Base-by-base conservation (phyloP, 2,797 vertebrate genomes). In the Eupleurogrammus muticus region DNA sequence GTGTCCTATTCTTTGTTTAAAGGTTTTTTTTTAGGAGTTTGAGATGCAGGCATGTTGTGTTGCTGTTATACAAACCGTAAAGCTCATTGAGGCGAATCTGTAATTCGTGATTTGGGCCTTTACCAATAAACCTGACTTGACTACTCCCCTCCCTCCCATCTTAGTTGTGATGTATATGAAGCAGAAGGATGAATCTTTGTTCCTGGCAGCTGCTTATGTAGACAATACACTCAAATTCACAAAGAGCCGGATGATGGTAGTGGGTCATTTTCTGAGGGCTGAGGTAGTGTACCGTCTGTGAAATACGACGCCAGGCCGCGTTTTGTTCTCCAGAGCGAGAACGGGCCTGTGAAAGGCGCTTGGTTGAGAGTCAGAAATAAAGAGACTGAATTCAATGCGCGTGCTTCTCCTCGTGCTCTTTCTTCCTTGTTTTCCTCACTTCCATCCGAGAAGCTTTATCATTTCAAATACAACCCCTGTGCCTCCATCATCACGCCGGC, bases 321-420 rank as follows among this genome's bases (percentile, higher is more conserved):
- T 46, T 61, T 75, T 77, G 81, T 72, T 70, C 75, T 59, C 11
- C 0, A 9, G 20, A 55, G 35, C 55, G 21, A 60, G 60, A 87
- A 80, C 40, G 28, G 47, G 46, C 55, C 64, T 60, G 40, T 54
- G 77, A 74, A 79, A 28, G 67, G 62, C 66, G 61, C 60, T 35
- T 63, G 81, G 66, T 23, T 67, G 67, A 80, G 65, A 77, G 73
- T 40, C 3, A 19, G 72, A 71, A 58, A 69, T 55, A 28, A 28
- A 28, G 28, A 28, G 28, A 72, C 62, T 63, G 63, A 42, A 76
- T 75, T 70, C 59, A 36, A 14, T 36, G 47, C 38, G 9, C 28
- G 4, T 10, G 8, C 55, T 3, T 60, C n/a, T 56, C 50, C 50
- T 70, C 69, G 3, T 28, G 21, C 24, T 49, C 28, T 20, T 17